These are phyloP conservation scores for Hyperopisus bebe DNA, from an alignment of 2,113 vertebrate species.

Conservation along the genomic window DNA sequence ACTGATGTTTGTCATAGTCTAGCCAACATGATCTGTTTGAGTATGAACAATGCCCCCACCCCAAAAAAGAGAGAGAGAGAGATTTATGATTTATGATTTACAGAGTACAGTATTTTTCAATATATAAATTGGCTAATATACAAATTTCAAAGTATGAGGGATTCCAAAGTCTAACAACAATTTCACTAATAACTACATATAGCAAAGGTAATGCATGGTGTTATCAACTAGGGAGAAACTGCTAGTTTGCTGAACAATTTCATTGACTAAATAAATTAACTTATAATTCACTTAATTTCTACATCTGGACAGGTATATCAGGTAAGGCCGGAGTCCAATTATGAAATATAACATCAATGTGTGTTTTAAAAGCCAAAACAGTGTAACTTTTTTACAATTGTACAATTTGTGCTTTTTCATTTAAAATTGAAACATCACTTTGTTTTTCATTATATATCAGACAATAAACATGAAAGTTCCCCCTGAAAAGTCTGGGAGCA, in stretches of 20 bases:
- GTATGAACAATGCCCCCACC: conserved; percentile 27
- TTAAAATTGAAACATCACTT: conserved; percentile 27
- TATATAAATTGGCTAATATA: conserved; percentile 61
- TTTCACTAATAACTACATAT: conserved; percentile 65
- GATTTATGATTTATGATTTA: conserved; percentile 19
- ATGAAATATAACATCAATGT: conserved; percentile 39
- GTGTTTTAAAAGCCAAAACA: conserved; percentile 85
- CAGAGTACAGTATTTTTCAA: conserved; percentile 49
- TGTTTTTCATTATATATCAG: conserved; percentile 65
- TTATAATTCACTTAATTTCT: not conserved
- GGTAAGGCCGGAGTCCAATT: not conserved
- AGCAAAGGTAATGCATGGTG: conserved; percentile 71
- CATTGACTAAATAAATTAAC: not conserved
- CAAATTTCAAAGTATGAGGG: conserved; percentile 59
- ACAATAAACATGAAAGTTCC: conserved; percentile 67
- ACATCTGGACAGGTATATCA: not conserved
- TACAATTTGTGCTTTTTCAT: conserved; percentile 91
- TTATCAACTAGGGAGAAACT: conserved; percentile 55
- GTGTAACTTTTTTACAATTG: conserved; percentile 82
- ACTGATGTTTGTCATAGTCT: not conserved
- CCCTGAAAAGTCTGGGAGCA: conserved; percentile 43
- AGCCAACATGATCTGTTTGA: conserved; percentile 8
- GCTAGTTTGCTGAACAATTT: not conserved
- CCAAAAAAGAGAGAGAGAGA: conserved; percentile 29
- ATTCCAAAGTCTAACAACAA: conserved; percentile 62